Evolutionary conservation across 2,888 invertebrate genomes (phyloP), one percentile per base, ranked within the genome.

Genomic region (Plutella xylostella): DNA sequence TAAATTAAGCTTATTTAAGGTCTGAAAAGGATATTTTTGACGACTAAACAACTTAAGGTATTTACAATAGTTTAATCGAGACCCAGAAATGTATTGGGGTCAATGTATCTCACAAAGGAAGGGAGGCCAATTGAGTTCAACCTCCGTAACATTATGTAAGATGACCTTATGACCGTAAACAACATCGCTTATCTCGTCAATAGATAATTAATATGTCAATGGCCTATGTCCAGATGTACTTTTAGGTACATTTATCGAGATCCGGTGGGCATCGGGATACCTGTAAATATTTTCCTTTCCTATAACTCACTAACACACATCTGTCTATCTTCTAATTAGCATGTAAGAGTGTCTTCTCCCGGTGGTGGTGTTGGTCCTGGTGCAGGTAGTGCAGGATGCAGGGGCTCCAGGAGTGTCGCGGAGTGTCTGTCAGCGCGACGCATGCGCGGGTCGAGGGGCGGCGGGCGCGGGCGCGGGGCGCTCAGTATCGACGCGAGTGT

Each of bases 401-500:
- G n/a, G 6, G 15, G 39, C 14, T 39, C 22, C 39, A 14, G n/a
- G 25, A 7, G 21, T 31, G 44, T 5, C 19, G 11, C 39, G 21
- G 41, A 49, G 45, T 49, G 48, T 20, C 48, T 47, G 58, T 50
- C 54, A 56, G 60, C 55, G 60, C 37, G 42, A 50, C 51, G 54
- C 49, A 54, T 45, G 58, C 55, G 63, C 56, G 53, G 62, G 55
- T 56, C 56, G 58, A 62, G 57, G 54, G 58, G 68, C 55, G 45
- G 43, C 64, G 68, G 64, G 70, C 69, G 63, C 45, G 43, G 53
- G 51, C 51, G 51, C 52, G 45, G 42, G 42, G 47, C 43, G 18
- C 46, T 62, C 74, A 76, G 79, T 80, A 80, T 82, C 78, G 86
- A 86, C 84, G 82, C 82, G 79, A 78, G 72, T 74, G 78, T 79